phyloP scores from a whole-genome alignment of 2,797 vertebrate species.

The Poliocrania exsul region DNA sequence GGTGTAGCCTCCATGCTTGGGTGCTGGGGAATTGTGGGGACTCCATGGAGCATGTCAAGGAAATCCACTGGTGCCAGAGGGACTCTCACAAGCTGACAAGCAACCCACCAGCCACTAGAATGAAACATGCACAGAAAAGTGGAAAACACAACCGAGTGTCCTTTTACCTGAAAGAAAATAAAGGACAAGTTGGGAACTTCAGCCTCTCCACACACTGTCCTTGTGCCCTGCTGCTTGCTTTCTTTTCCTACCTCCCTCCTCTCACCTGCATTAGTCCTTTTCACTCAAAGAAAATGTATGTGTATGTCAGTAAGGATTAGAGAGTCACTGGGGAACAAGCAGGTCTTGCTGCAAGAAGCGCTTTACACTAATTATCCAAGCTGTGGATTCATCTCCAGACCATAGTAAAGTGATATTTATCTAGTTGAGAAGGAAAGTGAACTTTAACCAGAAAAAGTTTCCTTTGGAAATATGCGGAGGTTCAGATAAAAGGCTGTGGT shows the following conservation, averaged over 20 bases:
- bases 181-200: neutral
- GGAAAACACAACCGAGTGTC: accelerated
- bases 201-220: neutral
- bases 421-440: neutral
- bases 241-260: neutral
- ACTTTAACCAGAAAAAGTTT: neutral
- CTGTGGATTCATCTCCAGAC: neutral
- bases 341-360: neutral
- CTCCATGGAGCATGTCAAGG: neutral
- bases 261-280: neutral
- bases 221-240: neutral
- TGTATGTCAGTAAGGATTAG: neutral
- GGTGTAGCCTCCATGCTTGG: neutral
- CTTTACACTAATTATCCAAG: neutral
- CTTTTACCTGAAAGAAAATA: neutral
- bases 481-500: slow-evolving; percentile 15
- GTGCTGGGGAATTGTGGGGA: neutral
- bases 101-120: neutral
- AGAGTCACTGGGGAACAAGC: neutral
- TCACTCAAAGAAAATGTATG: neutral
- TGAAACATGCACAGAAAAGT: neutral
- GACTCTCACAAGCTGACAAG: neutral
- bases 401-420: neutral
- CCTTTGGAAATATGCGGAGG: neutral
- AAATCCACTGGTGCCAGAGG: neutral